Evolutionary conservation across 1,140 invertebrate genomes (phyloP).

Genomic region (Papilio helenus): DNA sequence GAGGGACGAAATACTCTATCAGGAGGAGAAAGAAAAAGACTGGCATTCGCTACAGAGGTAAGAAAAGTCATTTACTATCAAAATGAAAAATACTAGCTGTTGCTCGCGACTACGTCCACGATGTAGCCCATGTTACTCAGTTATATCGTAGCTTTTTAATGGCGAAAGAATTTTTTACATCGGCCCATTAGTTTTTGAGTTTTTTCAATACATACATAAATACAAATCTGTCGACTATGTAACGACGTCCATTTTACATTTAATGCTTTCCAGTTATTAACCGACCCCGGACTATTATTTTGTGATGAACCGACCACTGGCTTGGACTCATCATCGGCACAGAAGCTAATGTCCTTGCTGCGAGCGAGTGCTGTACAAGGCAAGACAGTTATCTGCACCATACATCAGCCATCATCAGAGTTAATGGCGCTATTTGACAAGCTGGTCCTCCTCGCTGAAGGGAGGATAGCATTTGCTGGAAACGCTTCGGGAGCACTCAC

Average conservation of each 20-base stretch:
- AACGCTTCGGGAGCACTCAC: constrained; percentile 87
- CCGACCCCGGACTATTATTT: constrained; percentile 96
- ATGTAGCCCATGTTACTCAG: too few relatives aligned
- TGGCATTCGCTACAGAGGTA: constrained; percentile 97
- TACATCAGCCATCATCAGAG: constrained; percentile 98
- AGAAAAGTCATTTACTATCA: constrained; percentile 32
- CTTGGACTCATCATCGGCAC: constrained; percentile 95
- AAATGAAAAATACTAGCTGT: too few relatives aligned
- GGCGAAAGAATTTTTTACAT: too few relatives aligned
- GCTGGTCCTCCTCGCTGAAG: constrained; percentile 94
- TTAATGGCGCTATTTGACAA: constrained; percentile 95
- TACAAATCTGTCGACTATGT: too few relatives aligned
- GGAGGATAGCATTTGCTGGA: constrained; percentile 94
- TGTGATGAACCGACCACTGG: constrained; percentile 98
- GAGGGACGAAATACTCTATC: constrained; percentile 92
- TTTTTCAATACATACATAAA: too few relatives aligned
- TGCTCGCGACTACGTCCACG: too few relatives aligned
- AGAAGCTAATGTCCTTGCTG: constrained; percentile 91
- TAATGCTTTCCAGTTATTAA: constrained; percentile 87
- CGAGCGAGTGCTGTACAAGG: constrained; percentile 86
- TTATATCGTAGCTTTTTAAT: too few relatives aligned
- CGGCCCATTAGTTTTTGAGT: too few relatives aligned
- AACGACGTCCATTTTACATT: background rate
- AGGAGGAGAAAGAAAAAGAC: constrained; percentile 95
- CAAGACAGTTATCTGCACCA: constrained; percentile 96